Percentiles rank a stretch among this genome's conserved stretches.
These are phyloP conservation scores for Penaeus chinensis DNA, from an alignment of 1,140 invertebrate species.

Conservation along the genomic window DNA sequence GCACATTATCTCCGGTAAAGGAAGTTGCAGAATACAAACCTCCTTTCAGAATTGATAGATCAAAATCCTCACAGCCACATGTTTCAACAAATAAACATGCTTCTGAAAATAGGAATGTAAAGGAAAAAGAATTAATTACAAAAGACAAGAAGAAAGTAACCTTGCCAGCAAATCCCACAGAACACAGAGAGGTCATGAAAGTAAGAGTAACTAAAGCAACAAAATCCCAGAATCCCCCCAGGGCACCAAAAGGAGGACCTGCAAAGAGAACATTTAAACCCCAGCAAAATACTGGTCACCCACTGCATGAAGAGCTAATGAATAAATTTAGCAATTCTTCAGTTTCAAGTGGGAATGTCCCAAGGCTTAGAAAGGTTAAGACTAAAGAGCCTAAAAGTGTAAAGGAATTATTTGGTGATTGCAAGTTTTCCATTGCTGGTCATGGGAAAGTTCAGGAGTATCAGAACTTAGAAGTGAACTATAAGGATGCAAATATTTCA, in stretches of 20 bases:
- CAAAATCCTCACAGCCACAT: not conserved
- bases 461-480: too few species aligned
- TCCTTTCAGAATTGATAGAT: slow-evolving; percentile 42
- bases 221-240: too few species aligned
- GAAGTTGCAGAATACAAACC: slow-evolving; percentile 18
- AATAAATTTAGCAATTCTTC: slow-evolving; percentile 34
- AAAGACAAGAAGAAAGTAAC: not conserved
- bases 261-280: not conserved
- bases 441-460: too few species aligned
- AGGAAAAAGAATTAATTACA: not conserved
- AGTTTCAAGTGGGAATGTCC: not conserved
- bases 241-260: not conserved
- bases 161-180: too few species aligned
- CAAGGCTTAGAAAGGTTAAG: slow-evolving; percentile 36
- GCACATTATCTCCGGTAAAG: not conserved
- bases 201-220: too few species aligned
- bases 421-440: not conserved
- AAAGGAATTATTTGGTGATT: slow-evolving; percentile 36
- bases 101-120: not conserved
- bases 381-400: slow-evolving; percentile 51
- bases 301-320: slow-evolving; percentile 34
- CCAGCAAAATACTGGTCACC: not conserved
- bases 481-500: too few species aligned
- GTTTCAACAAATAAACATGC: too few species aligned
- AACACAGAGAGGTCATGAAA: too few species aligned